Evolutionary conservation across 2,888 invertebrate genomes (phyloP), one percentile per base, ranked within the genome.

Genomic region (Polydrusus cervinus): DNA sequence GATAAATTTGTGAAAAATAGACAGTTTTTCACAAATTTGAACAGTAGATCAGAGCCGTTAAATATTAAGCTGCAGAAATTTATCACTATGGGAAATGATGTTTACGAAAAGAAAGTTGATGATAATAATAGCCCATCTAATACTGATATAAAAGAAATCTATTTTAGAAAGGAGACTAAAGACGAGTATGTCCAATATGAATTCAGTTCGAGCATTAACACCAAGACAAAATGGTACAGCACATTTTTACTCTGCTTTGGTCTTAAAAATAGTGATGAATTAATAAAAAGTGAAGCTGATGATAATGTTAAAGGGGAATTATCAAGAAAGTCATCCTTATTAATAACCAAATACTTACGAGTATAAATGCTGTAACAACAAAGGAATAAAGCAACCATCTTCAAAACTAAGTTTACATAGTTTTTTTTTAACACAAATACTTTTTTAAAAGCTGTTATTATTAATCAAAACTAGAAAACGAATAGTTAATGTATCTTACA

Each of bases 211-310:
- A 69, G 38, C 7, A 43, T n/a, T 14, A n/a, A 14, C 34, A 40
- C 16, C n/a, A 14, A n/a, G 7, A 0, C 66, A 11, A 71, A 67
- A 53, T 75, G 75, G 75, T 75, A 75, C 43, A 67, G 71, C 30
- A 43, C 43, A n/a, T 75, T 75, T 43, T 53, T 75, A 65, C 45
- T 66, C 13, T 75, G 75, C 45, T 61, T 75, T 30, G 75, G 75
- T 25, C 1, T 66, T 5, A 71, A 61, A 34, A 25, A 11, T 20
- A 20, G 11, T 16, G 55, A 66, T 9, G 55, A 40, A 34, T 7
- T 34, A 34, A 34, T 34, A n/a, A 8, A 38, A 11, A 20, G 55
- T 20, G 14, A 49, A 47, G 25, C 38, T 20, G 40, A 47, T 20
- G 40, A 47, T 40, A 45, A 9, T 25, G 8, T 38, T 16, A 61